Evolutionary conservation across 92 coral and sea anemone species (phyloP).

Genomic region (Zoanthus solanderi): DNA sequence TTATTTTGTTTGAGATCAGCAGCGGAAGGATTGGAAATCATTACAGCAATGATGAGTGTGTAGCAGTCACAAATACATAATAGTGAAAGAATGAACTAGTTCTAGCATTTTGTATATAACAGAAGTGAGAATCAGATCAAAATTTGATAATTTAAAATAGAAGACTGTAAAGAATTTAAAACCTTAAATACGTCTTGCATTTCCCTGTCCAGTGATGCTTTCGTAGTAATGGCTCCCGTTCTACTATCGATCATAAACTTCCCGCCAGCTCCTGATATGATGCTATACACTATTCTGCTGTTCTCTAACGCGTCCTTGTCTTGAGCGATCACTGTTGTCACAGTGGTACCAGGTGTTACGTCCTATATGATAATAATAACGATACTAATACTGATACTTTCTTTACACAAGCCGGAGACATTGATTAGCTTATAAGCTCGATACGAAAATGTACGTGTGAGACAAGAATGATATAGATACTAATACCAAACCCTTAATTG

Average conservation of each 20-base stretch:
- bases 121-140: too few relatives aligned
- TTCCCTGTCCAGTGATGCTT: slow-evolving; percentile 52
- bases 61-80: too few relatives aligned
- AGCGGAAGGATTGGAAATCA: too few relatives aligned
- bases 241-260: slow-evolving; percentile 60
- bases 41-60: too few relatives aligned
- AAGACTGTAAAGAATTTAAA: not conserved
- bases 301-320: slow-evolving; percentile 70
- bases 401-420: too few relatives aligned
- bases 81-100: too few relatives aligned
- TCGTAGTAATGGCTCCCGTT: slow-evolving; percentile 67
- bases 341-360: slow-evolving; percentile 49
- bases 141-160: not conserved
- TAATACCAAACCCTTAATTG: too few relatives aligned
- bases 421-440: too few relatives aligned
- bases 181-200: slow-evolving; percentile 16
- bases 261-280: slow-evolving; percentile 66
- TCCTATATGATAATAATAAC: slow-evolving; percentile 43
- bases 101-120: too few relatives aligned
- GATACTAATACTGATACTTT: not conserved
- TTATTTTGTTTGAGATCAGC: too few relatives aligned
- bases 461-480: too few relatives aligned
- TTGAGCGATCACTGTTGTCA: slow-evolving; percentile 62
- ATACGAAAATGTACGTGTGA: too few relatives aligned
- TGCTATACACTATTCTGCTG: slow-evolving; percentile 58